A percentile compares a stretch with the other conserved stretches of the same genome.
phyloP scores from a whole-genome alignment of 2,113 vertebrate species.

The Ardeotis arabs region DNA sequence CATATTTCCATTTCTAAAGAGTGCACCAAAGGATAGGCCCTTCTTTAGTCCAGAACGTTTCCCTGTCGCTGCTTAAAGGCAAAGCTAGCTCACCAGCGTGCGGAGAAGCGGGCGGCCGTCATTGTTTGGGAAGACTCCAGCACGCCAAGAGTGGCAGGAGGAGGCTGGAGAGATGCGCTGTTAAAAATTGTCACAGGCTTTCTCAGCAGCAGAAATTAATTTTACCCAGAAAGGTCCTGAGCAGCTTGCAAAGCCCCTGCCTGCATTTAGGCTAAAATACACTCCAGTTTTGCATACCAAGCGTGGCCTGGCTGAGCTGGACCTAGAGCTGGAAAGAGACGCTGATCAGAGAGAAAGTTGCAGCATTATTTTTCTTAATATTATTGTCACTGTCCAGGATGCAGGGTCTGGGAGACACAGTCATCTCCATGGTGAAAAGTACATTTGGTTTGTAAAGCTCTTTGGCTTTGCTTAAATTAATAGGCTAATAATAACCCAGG shows the following conservation, averaged over 20 bases:
- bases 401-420: neutral
- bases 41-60: neutral
- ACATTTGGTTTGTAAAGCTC: slow-evolving; percentile 25
- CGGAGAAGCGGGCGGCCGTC: neutral
- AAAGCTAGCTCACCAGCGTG: neutral
- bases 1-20: slow-evolving; percentile 41
- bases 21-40: neutral
- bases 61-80: neutral
- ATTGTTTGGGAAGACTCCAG: slow-evolving; percentile 1
- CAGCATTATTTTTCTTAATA: neutral
- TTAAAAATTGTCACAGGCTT: neutral
- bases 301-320: neutral
- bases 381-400: neutral
- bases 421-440: neutral
- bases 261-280: neutral
- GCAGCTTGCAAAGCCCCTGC: neutral
- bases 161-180: neutral
- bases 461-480: slow-evolving; percentile 48
- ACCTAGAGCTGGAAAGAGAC: neutral
- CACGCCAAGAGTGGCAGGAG: neutral
- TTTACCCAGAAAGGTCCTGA: neutral
- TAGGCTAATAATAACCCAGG: slow-evolving; percentile 28
- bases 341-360: neutral
- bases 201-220: neutral
- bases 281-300: neutral